These are phyloP conservation scores for Oryzias woworae DNA, from an alignment of 2,113 vertebrate species.

Conservation along the genomic window DNA sequence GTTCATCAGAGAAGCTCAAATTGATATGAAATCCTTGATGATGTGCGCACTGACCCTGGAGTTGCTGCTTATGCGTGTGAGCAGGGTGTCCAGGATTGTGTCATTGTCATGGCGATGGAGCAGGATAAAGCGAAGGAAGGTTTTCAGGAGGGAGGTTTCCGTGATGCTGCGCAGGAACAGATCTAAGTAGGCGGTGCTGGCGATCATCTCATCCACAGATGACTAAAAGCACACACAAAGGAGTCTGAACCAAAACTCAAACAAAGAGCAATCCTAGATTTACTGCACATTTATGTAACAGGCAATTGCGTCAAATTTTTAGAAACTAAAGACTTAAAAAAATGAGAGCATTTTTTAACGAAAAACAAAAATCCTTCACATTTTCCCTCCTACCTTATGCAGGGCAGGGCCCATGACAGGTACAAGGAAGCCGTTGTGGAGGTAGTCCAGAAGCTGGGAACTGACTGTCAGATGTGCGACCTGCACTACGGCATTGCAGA, in stretches of 20 bases:
- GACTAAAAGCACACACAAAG: constrained; percentile 73
- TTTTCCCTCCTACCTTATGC: constrained; percentile 84
- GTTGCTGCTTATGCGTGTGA: constrained; percentile 92
- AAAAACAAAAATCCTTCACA: neutral
- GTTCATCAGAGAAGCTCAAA: neutral
- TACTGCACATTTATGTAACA: neutral
- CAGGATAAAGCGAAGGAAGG: constrained; percentile 93
- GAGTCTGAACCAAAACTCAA: neutral
- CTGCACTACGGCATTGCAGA: constrained; percentile 97
- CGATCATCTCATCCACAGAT: constrained; percentile 94
- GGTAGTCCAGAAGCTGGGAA: constrained; percentile 92
- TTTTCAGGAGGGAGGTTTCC: constrained; percentile 88
- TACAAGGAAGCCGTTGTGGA: constrained; percentile 95
- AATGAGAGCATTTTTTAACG: neutral
- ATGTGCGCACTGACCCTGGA: constrained; percentile 81
- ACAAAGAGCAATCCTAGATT: neutral
- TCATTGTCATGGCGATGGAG: constrained; percentile 90
- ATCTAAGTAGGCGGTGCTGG: constrained; percentile 96
- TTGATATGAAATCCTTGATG: neutral
- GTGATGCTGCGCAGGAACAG: constrained; percentile 93
- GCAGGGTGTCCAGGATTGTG: constrained; percentile 93
- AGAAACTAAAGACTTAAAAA: neutral
- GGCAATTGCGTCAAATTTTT: neutral
- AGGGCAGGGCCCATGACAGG: constrained; percentile 94
- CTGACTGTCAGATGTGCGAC: constrained; percentile 91